Percentiles rank a stretch among this genome's conserved stretches.
phyloP scores from a whole-genome alignment of 2,797 vertebrate species.

The Phoeniculus purpureus region DNA sequence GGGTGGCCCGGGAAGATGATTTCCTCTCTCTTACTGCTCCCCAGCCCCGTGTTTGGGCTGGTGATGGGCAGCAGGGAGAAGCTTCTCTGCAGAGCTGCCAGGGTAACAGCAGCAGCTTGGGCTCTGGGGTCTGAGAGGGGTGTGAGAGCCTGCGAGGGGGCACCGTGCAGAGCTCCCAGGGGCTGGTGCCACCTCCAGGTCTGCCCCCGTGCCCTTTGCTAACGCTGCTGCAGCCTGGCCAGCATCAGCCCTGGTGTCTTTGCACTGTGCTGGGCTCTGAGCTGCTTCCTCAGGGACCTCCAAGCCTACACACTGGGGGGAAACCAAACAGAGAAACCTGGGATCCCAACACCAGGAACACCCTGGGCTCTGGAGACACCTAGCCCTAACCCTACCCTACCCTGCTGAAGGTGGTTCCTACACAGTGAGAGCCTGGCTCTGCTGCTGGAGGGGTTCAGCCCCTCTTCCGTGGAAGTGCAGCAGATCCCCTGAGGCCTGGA shows the following conservation, averaged over 20 bases:
- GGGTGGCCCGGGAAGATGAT: fast-evolving
- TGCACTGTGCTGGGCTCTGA: too few species aligned
- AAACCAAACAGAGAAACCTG: too few species aligned
- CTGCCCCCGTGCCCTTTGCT: too few species aligned
- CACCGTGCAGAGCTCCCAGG: neutral
- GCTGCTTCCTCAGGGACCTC: neutral
- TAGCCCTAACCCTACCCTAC: too few species aligned
- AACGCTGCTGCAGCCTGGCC: too few species aligned
- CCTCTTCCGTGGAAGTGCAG: too few species aligned
- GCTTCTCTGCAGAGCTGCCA: neutral
- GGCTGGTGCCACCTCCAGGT: neutral
- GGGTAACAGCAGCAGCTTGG: neutral
- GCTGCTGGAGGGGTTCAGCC: too few species aligned
- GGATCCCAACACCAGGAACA: too few species aligned
- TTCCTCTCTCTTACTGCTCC: neutral
- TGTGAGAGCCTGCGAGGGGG: neutral
- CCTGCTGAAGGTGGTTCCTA: too few species aligned
- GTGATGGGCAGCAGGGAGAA: neutral
- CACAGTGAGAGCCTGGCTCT: too few species aligned
- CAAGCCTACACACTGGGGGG: neutral
- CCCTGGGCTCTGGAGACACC: neutral
- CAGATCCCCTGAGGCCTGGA: too few species aligned
- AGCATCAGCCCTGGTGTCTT: too few species aligned
- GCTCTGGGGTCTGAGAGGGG: neutral
- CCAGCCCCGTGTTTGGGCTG: neutral